Evolutionary conservation across 2,113 vertebrate species (phyloP).

Genomic region (Pteronura brasiliensis): DNA sequence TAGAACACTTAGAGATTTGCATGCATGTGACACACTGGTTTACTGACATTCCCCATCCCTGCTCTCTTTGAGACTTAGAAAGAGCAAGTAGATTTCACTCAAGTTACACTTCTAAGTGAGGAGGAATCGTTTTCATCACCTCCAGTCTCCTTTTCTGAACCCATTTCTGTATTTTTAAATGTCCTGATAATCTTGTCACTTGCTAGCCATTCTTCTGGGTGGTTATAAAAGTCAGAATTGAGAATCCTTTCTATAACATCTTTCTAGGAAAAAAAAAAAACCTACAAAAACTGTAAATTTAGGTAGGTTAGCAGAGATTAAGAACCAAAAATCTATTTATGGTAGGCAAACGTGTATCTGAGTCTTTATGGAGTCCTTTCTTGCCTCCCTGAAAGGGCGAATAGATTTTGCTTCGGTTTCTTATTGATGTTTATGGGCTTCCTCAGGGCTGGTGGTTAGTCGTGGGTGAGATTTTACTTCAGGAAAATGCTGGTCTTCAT

Average conservation of each 20-base stretch:
- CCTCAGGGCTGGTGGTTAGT: neutral
- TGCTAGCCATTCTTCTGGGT: neutral
- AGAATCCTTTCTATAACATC: neutral
- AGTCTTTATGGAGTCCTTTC: too few species aligned
- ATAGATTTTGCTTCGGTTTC: neutral
- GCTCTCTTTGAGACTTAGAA: neutral
- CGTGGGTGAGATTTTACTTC: neutral
- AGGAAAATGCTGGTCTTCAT: neutral
- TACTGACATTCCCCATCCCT: neutral
- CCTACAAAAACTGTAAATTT: neutral
- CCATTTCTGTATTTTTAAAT: neutral
- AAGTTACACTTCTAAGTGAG: neutral
- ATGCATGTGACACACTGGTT: neutral
- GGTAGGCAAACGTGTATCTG: neutral
- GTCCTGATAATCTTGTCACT: neutral
- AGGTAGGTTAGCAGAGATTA: neutral
- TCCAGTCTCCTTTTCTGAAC: neutral
- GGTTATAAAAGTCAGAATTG: neutral
- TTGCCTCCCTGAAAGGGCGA: neutral
- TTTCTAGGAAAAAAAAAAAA: neutral
- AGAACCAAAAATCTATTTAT: neutral
- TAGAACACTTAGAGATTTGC: conserved; percentile 6
- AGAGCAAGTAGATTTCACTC: neutral
- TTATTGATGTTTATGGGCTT: neutral
- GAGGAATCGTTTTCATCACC: neutral